Evolutionary conservation across 2,888 invertebrate species (phyloP), one percentile per base, ranked within the genome.

Genomic region (Folsomia manolachei): DNA sequence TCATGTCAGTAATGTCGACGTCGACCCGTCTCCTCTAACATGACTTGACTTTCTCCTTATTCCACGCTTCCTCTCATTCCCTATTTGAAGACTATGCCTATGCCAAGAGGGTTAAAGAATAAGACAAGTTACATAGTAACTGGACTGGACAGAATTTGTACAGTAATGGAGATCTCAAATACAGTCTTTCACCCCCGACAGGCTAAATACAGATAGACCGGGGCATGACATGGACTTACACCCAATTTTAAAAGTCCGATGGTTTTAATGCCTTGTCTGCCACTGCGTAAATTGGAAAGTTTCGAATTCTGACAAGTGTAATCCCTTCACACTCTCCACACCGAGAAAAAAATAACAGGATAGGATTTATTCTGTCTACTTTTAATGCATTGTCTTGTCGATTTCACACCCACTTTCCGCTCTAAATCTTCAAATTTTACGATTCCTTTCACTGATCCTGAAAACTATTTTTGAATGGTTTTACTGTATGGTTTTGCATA

Each of bases 281-380:
- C 70, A 68, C 72, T 75, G 74, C 76, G 76, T 77, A 77, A 77
- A 79, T 78, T 79, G 78, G 79, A 78, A 78, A 79, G 78, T 79
- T n/a, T 79, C 75, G 72, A 66, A 73, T 78, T 79, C 77, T 79
- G 79, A 79, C 79, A 79, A 78, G 74, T 77, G 73, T 77, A 77
- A 79, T 77, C 79, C 77, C 79, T 78, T 77, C 69, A 72, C 75
- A 63, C 77, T 67, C 21, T 77, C 77, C 77, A 77, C 77, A 77
- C 77, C 71, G 73, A 67, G 67, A 63, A 52, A 25, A 39, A 69
- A n/a, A 27, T 26, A 63, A 1, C 7, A 66, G n/a, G n/a, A n/a
- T 19, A 52, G 63, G 24, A 27, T 53, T 63, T 19, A 72, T 39
- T 70, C 69, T 75, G 75, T 71, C 75, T 72, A 70, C 75, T 68